Base-by-base conservation (phyloP, 2,888 invertebrate genomes). In the Scaptomyza reducta region DNA sequence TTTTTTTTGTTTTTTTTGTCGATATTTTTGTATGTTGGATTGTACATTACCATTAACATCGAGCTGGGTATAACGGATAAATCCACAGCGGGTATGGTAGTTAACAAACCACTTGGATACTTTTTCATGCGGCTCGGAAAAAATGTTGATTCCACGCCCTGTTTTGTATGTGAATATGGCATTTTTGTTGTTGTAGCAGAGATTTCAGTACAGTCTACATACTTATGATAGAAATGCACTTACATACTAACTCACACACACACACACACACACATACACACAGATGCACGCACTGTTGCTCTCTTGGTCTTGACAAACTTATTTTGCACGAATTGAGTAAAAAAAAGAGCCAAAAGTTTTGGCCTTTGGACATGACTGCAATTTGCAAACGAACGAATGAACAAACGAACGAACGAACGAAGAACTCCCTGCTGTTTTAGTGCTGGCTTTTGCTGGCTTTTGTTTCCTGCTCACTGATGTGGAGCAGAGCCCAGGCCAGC, bases 121-220 rank as follows among this genome's bases (percentile, higher is more conserved):
- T 92, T 91, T 90, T 91, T 90, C 90, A 91, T 90, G 87, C 91
- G 92, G 86, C 88, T 90, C 70, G 89, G 87, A 70, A 90, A 91
- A 83, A 92, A 92, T 74, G 91, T 92, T 73, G 92, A 91, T 83
- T 92, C 92, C 83, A 92, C 92, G 73, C 92, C 92, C 92, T 92
- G 85, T 81, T 80, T 80, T 80, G 72, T 40, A 40, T 75, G 59
- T 79, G 65, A 65, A 74, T 70, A 73, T 62, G 68, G 72, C 51
- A 70, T 74, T 85, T 68, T 85, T 68, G 79, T 79, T 74, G 66
- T 74, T 74, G 60, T 74, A 38, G 68, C 53, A 64, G 45, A 49
- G 65, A 62, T 42, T 71, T 35, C 25, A 42, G 41, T 66, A 57
- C 42, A 72, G 66, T 71, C 40, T 53, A 54, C 56, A 77, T 55